Conservation (phyloP, 1,140 invertebrate genomes). For the Parapsyche elsis region DNA sequence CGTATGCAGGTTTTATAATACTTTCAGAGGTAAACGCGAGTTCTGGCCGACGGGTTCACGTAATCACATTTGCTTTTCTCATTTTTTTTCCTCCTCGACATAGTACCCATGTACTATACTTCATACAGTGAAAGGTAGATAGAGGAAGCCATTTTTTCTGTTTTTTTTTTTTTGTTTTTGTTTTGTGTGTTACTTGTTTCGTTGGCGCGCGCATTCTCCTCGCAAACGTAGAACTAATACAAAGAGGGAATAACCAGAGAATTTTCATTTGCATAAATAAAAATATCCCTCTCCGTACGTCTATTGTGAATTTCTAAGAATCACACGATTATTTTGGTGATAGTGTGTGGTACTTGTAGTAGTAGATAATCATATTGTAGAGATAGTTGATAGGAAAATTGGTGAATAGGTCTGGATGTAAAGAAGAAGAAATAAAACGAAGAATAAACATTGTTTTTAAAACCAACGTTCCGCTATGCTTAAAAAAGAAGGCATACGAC, state of each 20-base stretch:
- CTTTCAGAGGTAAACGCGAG: neutral
- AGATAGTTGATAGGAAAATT: too few species aligned
- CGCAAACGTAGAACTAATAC: slow-evolving; percentile 2
- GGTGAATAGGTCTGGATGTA: too few species aligned
- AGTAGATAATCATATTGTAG: too few species aligned
- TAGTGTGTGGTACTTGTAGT: too few species aligned
- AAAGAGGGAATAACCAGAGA: neutral
- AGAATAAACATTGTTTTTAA: too few species aligned
- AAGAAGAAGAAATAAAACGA: too few species aligned
- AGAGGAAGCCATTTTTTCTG: neutral
- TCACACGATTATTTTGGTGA: too few species aligned
- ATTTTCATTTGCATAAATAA: neutral
- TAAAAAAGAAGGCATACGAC: too few species aligned
- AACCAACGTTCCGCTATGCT: too few species aligned
- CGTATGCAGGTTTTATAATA: slow-evolving; percentile 32
- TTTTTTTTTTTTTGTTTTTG: too few species aligned
- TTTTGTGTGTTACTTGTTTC: neutral
- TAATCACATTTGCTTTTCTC: slow-evolving; percentile 32
- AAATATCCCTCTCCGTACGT: neutral
- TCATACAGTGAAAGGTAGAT: neutral
- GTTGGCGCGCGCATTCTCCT: neutral
- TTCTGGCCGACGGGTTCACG: slow-evolving; percentile 29
- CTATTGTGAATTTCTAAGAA: too few species aligned
- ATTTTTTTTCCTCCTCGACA: slow-evolving; percentile 16
- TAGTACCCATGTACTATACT: too few species aligned